Conservation (phyloP, 2,797 vertebrate species). For the Muscicapa striata region DNA sequence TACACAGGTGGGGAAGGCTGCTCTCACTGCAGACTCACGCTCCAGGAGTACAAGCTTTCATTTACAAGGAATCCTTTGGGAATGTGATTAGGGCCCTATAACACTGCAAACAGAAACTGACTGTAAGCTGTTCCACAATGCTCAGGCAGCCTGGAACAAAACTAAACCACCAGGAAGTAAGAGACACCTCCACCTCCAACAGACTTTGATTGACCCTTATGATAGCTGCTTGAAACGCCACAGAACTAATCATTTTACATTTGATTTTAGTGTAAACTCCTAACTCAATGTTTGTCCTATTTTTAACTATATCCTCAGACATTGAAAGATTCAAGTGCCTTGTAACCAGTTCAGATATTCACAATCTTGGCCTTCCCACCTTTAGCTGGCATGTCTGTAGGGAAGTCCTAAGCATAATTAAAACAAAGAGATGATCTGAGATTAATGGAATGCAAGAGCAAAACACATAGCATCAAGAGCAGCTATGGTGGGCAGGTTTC, state of each 20-base stretch:
- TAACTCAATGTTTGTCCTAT: neutral
- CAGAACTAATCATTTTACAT: neutral
- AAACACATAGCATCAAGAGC: neutral
- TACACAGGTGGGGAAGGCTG: slow-evolving; percentile 48
- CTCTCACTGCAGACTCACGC: neutral
- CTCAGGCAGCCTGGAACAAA: neutral
- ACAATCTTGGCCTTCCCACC: neutral
- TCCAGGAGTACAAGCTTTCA: slow-evolving; percentile 28
- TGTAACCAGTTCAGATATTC: neutral
- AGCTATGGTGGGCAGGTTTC: neutral
- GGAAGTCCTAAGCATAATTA: neutral
- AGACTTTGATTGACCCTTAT: neutral
- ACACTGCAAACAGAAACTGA: slow-evolving; percentile 37
- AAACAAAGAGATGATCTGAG: neutral
- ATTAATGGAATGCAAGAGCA: neutral
- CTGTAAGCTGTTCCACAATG: neutral
- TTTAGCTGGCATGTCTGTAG: neutral
- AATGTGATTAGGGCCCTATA: neutral
- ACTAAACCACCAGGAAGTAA: neutral
- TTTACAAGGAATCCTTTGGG: slow-evolving; percentile 11
- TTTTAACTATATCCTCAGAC: neutral
- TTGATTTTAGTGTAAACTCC: neutral
- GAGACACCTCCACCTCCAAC: neutral
- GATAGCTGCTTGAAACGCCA: neutral
- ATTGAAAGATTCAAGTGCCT: neutral